phyloP scores from a whole-genome alignment of 1,140 invertebrate species.

The Mycetomoellerius zeteki region DNA sequence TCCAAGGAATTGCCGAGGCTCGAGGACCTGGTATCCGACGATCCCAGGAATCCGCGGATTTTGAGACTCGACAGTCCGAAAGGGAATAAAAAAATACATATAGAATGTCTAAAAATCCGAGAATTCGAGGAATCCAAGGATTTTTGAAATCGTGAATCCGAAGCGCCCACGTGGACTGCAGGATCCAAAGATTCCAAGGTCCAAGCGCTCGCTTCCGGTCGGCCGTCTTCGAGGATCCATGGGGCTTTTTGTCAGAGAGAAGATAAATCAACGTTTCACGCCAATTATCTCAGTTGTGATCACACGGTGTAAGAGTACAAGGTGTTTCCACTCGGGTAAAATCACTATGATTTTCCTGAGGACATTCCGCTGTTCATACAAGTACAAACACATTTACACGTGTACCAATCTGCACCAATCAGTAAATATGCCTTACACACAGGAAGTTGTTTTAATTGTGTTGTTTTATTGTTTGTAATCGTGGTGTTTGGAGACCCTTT shows the following conservation, averaged over 20 bases:
- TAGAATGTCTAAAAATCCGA: neutral
- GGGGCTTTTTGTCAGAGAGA: neutral
- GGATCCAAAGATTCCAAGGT: conserved; percentile 13
- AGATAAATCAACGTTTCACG: neutral
- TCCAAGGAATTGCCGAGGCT: conserved; percentile 22
- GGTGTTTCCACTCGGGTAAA: too few species aligned
- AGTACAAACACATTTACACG: too few species aligned
- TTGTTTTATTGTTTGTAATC: too few species aligned
- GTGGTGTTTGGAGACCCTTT: too few species aligned
- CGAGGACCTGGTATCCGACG: conserved; percentile 34
- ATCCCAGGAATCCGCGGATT: conserved; percentile 17
- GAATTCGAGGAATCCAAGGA: conserved; percentile 20
- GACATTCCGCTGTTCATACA: too few species aligned
- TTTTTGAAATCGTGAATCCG: neutral
- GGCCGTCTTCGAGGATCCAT: conserved; percentile 25
- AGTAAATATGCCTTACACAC: too few species aligned
- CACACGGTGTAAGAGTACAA: too few species aligned
- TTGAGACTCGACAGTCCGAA: neutral
- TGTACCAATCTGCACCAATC: too few species aligned
- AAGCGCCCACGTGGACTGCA: neutral
- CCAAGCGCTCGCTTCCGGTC: neutral
- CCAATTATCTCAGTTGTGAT: neutral
- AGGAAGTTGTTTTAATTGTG: too few species aligned
- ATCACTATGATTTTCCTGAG: too few species aligned
- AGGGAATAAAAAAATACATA: neutral